Evolutionary conservation across 2,797 vertebrate genomes (phyloP).

Genomic region (Pangasius larnaudii): DNA sequence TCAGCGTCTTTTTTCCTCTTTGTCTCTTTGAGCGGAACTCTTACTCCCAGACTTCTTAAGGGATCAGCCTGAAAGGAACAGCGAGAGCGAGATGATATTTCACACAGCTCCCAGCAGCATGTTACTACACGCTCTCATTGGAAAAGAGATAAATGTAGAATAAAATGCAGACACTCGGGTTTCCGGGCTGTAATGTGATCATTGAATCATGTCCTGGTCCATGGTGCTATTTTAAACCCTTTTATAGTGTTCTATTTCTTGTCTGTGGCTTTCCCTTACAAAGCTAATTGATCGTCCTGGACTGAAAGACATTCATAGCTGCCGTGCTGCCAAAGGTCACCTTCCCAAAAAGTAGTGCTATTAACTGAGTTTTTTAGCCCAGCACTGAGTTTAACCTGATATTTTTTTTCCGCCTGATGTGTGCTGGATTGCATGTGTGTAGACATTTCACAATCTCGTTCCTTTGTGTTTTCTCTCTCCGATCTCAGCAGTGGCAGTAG

Average conservation of each 20-base stretch:
- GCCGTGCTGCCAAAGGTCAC: background rate
- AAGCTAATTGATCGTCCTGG: background rate
- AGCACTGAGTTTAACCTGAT: background rate
- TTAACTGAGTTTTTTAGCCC: background rate
- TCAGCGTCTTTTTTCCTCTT: conserved; percentile 44
- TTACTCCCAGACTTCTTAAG: conserved; percentile 29
- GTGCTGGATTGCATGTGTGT: background rate
- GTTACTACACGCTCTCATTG: background rate
- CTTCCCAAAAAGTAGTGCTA: background rate
- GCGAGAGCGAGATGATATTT: conserved; percentile 14
- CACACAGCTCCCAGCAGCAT: background rate
- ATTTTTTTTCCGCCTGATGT: background rate
- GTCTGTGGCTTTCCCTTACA: background rate
- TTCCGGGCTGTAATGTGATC: background rate
- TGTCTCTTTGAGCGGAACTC: conserved; percentile 32
- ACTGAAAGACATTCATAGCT: background rate
- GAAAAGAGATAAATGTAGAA: conserved; percentile 2
- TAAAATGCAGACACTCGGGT: background rate
- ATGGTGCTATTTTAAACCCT: conserved; percentile 4
- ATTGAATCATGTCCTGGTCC: background rate
- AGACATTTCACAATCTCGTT: background rate
- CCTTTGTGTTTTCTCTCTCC: conserved; percentile 6
- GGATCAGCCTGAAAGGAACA: conserved; percentile 23
- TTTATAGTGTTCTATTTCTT: background rate
- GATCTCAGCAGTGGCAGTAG: conserved; percentile 92